Conservation (phyloP, 2,888 invertebrate species). For the Pomacea canaliculata region DNA sequence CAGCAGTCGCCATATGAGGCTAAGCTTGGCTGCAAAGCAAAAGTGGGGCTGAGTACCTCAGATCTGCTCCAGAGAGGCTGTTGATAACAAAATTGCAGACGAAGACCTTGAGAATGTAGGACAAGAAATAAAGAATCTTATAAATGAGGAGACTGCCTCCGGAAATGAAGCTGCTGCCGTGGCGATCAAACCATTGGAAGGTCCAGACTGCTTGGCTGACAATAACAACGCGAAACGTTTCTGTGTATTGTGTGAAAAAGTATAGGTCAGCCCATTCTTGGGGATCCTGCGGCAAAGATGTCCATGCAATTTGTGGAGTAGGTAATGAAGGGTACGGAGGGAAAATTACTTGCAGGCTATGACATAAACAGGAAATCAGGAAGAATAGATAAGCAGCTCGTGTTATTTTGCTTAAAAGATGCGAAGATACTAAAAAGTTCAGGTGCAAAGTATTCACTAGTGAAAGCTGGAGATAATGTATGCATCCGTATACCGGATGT, state of each 20-base stretch:
- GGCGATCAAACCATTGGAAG: not conserved
- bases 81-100: not conserved
- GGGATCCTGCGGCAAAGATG: not conserved
- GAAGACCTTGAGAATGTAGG: not conserved
- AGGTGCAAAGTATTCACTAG: not conserved
- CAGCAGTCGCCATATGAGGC: not conserved
- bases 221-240: not conserved
- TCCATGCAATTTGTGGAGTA: not conserved
- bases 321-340: not conserved
- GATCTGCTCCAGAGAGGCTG: not conserved
- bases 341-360: not conserved
- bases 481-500: not conserved
- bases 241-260: not conserved
- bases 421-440: not conserved
- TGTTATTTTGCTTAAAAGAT: not conserved
- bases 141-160: not conserved
- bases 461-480: not conserved
- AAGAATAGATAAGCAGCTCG: not conserved
- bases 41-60: not conserved
- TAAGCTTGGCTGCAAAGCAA: not conserved
- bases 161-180: slow-evolving; percentile 1
- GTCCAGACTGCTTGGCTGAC: not conserved
- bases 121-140: not conserved
- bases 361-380: not conserved
- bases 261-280: not conserved